Percentiles rank a stretch among this genome's conserved stretches.
Evolutionary conservation across 2,797 vertebrate genomes (phyloP).

Genomic region (Oreonectes daqikongensis): DNA sequence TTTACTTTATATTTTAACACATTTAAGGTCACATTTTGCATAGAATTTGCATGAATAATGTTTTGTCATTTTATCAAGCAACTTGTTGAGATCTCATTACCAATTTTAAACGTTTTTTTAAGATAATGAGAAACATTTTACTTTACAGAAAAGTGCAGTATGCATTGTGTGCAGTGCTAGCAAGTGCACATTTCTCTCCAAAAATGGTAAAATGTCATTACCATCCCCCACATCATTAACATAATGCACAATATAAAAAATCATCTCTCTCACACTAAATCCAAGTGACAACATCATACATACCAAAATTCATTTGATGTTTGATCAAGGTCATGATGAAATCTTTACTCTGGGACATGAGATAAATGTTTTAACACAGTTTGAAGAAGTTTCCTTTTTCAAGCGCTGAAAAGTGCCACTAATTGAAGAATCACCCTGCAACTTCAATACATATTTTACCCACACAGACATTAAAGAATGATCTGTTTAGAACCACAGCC

Average conservation of each 20-base stretch:
- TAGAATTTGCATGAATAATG: too few species aligned
- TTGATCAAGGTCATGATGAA: neutral
- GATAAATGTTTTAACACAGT: neutral
- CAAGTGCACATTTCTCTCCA: neutral
- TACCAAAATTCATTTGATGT: neutral
- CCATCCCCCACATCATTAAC: neutral
- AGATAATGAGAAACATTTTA: too few species aligned
- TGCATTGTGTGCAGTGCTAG: neutral
- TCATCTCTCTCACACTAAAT: neutral
- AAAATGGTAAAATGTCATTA: neutral
- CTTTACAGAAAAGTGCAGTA: too few species aligned
- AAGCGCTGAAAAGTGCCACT: neutral
- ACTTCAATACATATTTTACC: slow-evolving; percentile 16
- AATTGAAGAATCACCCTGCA: neutral
- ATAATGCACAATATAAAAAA: neutral
- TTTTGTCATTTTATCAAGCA: too few species aligned
- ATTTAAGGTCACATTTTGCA: too few species aligned
- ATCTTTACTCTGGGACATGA: neutral
- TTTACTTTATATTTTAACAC: too few species aligned
- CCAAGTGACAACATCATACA: neutral
- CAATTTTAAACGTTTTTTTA: too few species aligned
- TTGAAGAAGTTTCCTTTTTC: neutral
- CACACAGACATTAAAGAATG: slow-evolving; percentile 14
- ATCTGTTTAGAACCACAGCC: slow-evolving; percentile 17
- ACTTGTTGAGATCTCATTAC: too few species aligned